These are phyloP conservation scores for Gortyna flavago DNA, from an alignment of 2,888 invertebrate genomes.

Conservation along the genomic window DNA sequence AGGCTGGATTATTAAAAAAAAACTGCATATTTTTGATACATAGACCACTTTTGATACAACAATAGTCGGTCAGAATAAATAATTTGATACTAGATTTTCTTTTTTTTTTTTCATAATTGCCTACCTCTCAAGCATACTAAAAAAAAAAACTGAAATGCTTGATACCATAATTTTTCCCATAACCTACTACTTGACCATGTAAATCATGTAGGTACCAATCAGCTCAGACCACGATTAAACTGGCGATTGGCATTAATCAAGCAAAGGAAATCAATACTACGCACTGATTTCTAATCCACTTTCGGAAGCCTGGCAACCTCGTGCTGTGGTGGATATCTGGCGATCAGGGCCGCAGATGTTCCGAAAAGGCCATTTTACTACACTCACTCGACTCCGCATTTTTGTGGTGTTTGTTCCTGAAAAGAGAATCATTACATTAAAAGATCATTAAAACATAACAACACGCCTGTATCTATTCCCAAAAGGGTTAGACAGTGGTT, in stretches of 20 bases:
- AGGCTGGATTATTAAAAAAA: neutral
- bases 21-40: neutral
- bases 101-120: neutral
- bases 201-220: neutral
- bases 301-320: conserved; percentile 73
- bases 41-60: neutral
- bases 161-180: neutral
- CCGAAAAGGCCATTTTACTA: conserved; percentile 76
- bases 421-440: conserved; percentile 6
- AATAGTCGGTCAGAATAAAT: too few relatives aligned
- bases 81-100: too few relatives aligned
- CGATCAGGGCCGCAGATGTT: conserved; percentile 54
- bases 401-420: conserved; percentile 31
- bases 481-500: too few relatives aligned
- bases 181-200: neutral
- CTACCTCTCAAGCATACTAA: neutral
- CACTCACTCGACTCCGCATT: conserved; percentile 75
- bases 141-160: neutral
- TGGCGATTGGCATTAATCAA: conserved; percentile 17
- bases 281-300: conserved; percentile 76
- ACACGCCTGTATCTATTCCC: too few relatives aligned
- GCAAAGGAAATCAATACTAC: conserved; percentile 50
- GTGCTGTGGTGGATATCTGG: conserved; percentile 68
- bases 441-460: too few relatives aligned
- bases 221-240: neutral